Evolutionary conservation across 2,113 vertebrate genomes (phyloP).

Genomic region (Origma solitaria): DNA sequence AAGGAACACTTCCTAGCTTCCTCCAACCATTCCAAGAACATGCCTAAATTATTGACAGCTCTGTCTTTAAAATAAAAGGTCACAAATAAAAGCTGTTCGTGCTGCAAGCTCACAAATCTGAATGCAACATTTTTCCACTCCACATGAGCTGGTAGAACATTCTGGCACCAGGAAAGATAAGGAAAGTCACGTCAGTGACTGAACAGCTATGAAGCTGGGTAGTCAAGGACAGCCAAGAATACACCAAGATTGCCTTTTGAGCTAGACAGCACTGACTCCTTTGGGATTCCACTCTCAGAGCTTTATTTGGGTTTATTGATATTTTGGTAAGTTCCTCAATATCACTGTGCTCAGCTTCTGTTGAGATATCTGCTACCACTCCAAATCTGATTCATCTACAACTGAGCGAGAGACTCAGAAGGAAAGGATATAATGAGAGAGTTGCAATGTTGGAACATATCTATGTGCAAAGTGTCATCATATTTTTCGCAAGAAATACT

Average conservation of each 20-base stretch:
- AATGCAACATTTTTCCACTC: background rate
- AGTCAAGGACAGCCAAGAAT: background rate
- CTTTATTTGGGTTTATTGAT: background rate
- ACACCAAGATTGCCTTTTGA: background rate
- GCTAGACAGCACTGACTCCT: background rate
- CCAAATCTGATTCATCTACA: background rate
- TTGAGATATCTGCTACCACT: background rate
- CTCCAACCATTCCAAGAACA: background rate
- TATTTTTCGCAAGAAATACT: conserved; percentile 67
- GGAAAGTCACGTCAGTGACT: background rate
- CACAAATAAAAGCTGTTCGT: background rate
- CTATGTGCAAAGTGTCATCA: background rate
- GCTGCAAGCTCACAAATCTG: background rate
- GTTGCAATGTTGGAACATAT: background rate
- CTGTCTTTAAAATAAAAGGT: background rate
- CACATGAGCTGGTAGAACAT: background rate
- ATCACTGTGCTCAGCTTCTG: background rate
- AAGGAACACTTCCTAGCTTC: background rate
- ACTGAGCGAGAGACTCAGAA: background rate
- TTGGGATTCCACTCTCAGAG: background rate
- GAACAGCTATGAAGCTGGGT: background rate
- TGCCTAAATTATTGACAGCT: background rate
- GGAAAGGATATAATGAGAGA: background rate
- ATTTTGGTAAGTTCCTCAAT: background rate
- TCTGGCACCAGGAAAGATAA: background rate